A percentile compares a stretch with the other conserved stretches of the same genome.
Evolutionary conservation across 2,797 vertebrate genomes (phyloP).

Genomic region (Myripristis jacobus): DNA sequence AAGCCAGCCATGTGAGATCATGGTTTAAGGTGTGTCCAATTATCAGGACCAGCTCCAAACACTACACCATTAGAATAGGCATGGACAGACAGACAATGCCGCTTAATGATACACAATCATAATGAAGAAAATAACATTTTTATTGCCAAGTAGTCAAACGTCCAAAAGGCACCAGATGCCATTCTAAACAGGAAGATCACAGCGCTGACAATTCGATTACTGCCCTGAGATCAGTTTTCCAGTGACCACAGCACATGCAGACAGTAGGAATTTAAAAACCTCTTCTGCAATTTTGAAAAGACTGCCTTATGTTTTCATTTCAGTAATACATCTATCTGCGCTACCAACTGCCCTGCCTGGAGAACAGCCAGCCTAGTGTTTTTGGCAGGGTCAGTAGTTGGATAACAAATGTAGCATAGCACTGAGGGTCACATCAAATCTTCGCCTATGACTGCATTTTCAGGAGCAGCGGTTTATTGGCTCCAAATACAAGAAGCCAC

Average conservation of each 20-base stretch:
- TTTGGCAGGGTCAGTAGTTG: slow-evolving; percentile 49
- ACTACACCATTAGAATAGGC: slow-evolving; percentile 6
- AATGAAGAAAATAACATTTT: background rate
- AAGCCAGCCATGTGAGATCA: slow-evolving; percentile 78
- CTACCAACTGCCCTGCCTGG: slow-evolving; percentile 15
- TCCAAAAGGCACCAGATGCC: slow-evolving; percentile 56
- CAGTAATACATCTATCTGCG: slow-evolving; percentile 17
- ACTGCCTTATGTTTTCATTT: slow-evolving; percentile 32
- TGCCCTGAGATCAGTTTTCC: background rate
- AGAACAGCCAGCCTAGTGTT: slow-evolving; percentile 31
- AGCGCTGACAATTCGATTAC: slow-evolving; percentile 7
- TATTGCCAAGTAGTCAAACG: slow-evolving; percentile 26
- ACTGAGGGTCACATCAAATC: slow-evolving; percentile 52
- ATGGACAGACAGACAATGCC: background rate
- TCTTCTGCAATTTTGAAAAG: slow-evolving; percentile 12
- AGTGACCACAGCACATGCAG: background rate
- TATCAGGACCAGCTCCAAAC: slow-evolving; percentile 56
- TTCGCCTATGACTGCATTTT: slow-evolving; percentile 38
- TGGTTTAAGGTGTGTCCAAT: slow-evolving; percentile 80
- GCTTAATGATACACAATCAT: slow-evolving; percentile 10
- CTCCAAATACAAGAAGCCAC: slow-evolving; percentile 59
- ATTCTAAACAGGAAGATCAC: slow-evolving; percentile 35
- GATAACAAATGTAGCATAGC: slow-evolving; percentile 53
- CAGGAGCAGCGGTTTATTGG: slow-evolving; percentile 53
- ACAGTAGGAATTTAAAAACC: slow-evolving; percentile 2